Evolutionary conservation across 2,888 invertebrate species (phyloP), one percentile per base, ranked within the genome.

Genomic region (Athetis lepigone): DNA sequence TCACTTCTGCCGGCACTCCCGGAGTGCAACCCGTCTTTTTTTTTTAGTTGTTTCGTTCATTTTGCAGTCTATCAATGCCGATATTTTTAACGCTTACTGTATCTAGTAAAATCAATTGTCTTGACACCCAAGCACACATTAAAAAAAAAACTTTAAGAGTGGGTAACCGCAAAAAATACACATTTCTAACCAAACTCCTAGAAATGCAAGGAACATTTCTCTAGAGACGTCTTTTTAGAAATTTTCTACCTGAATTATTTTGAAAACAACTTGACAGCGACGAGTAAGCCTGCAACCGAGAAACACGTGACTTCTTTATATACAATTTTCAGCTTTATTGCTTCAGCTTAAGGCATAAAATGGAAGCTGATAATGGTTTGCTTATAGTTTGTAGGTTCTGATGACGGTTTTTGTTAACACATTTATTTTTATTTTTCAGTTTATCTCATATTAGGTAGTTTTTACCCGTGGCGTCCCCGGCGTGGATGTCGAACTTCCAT

Each of bases 201-300:
- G 50, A 45, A 37, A 43, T 49, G 23, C 25, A 46, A 13, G 33
- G 2, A 16, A 7, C 54, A 75, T 73, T 70, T 72, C 81, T 77
- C 78, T 6, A 60, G 77, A 74, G 77, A 79, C 68, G 33, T 40
- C 18, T 52, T 74, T 71, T 73, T 63, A 67, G 50, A 18, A 65
- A 70, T 80, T 77, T 79, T 74, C 71, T 69, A 52, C 67, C 59
- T 69, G 70, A 58, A 75, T 79, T 77, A 78, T 77, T 77, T 66
- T 49, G n/a, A 75, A 69, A 70, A 68, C 58, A 51, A 45, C 45
- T 49, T 47, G 62, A 50, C 49, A 57, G 54, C 57, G 27, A 56
- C 56, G 49, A 37, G 42, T 8, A 51, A 37, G 36, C 46, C 27
- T 39, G 33, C 19, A 25, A 19, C 39, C 23, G 36, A 7, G 7